These are phyloP conservation scores for Cebus imitator DNA, from an alignment of 2,113 vertebrate species.

Conservation along the genomic window DNA sequence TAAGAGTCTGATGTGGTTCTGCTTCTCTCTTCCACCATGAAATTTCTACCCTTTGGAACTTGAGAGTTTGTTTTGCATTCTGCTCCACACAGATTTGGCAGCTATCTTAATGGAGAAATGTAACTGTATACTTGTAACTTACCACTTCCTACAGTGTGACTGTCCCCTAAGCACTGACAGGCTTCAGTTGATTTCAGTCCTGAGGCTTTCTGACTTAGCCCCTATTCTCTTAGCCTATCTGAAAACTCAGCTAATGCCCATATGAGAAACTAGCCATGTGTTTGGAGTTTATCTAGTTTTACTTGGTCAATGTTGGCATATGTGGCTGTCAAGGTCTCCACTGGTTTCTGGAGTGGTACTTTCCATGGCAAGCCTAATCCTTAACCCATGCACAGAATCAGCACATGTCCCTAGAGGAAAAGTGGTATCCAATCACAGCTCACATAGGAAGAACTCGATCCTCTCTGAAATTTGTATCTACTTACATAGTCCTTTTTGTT, in stretches of 20 bases:
- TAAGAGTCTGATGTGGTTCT: background rate
- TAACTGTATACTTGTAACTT: background rate
- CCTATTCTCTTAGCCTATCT: background rate
- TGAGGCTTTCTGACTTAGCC: background rate
- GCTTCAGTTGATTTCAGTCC: background rate
- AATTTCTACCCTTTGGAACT: background rate
- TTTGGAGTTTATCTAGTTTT: background rate
- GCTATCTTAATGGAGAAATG: background rate
- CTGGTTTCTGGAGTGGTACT: background rate
- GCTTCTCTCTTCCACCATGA: background rate
- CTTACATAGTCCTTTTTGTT: background rate
- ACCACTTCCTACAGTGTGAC: background rate
- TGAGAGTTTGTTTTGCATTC: background rate
- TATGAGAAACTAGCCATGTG: background rate
- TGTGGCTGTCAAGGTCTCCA: background rate
- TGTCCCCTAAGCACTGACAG: background rate
- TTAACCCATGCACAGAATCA: background rate
- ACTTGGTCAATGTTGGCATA: background rate
- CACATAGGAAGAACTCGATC: background rate
- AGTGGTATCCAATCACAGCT: background rate
- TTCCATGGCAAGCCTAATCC: background rate
- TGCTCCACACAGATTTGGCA: background rate
- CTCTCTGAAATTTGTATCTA: background rate
- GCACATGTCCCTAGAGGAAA: background rate
- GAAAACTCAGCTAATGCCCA: background rate